A percentile compares a stretch with the other conserved stretches of the same genome.
phyloP scores from a whole-genome alignment of 2,888 invertebrate genomes.

The Smittia aterrima region DNA sequence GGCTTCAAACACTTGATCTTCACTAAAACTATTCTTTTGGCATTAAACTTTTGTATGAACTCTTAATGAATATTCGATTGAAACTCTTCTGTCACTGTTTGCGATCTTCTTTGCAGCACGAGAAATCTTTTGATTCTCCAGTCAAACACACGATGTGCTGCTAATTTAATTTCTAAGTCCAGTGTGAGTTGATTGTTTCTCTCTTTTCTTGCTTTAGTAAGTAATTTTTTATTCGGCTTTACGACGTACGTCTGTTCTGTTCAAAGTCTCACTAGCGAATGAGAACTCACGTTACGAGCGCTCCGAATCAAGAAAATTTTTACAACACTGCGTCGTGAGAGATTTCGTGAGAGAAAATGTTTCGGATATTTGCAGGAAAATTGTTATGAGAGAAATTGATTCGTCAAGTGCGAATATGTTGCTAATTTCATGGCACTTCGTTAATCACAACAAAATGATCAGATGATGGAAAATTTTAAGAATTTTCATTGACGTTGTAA shows the following conservation, averaged over 20 bases:
- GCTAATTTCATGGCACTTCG: no score
- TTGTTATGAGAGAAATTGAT: no score
- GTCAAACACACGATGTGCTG: not conserved
- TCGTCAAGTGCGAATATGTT: no score
- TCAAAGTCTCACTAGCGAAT: conserved; percentile 24
- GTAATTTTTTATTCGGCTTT: not conserved
- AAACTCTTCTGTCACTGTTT: not conserved
- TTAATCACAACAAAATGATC: no score
- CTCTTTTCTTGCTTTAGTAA: conserved; percentile 16
- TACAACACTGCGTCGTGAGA: not conserved
- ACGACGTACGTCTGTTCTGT: conserved; percentile 6
- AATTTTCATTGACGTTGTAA: no score
- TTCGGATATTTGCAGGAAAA: not conserved
- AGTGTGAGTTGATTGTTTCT: not conserved
- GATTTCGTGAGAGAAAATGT: not conserved
- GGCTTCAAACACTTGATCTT: not conserved
- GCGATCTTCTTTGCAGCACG: not conserved
- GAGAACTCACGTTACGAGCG: conserved; percentile 27
- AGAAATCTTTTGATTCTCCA: not conserved
- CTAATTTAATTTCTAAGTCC: conserved; percentile 30
- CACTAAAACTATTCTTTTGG: not conserved
- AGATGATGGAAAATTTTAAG: no score
- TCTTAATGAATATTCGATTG: not conserved
- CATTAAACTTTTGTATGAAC: not conserved
- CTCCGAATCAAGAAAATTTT: not conserved